Conservation (phyloP, 37 sponge, comb jelly and placozoan genomes). For the Diacarnus erythraeanus region DNA sequence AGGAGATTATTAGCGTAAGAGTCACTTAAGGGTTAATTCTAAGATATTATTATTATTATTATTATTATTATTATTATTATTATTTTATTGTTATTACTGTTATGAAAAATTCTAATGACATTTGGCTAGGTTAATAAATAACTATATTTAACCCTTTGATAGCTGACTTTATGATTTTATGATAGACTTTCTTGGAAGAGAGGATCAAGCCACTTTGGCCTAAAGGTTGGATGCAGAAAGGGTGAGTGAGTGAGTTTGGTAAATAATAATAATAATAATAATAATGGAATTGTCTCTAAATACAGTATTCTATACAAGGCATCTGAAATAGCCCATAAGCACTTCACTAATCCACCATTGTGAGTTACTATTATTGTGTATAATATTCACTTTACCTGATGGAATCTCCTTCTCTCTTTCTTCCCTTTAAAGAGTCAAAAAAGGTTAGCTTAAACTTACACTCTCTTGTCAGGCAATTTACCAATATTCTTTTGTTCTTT, state of each 20-base stretch:
- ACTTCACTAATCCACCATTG: constrained; percentile 40
- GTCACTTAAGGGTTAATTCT: too few species aligned
- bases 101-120: too few species aligned
- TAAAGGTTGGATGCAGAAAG: constrained; percentile 79
- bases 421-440: background rate
- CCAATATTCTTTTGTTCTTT: background rate
- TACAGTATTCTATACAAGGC: constrained; percentile 55
- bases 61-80: too few species aligned
- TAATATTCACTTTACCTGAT: background rate
- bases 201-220: constrained; percentile 73
- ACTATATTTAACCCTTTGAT: background rate
- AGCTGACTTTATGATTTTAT: background rate
- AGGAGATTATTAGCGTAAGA: constrained; percentile 46
- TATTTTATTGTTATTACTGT: too few species aligned
- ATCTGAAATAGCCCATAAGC: constrained; percentile 53
- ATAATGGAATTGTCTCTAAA: background rate
- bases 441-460: constrained; percentile 3
- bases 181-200: constrained; percentile 66
- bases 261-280: background rate
- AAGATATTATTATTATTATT: too few species aligned
- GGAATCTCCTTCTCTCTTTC: background rate
- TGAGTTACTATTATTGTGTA: background rate
- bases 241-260: constrained; percentile 28
- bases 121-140: background rate
- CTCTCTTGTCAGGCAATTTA: too few species aligned